Base-by-base conservation (phyloP, 1,140 invertebrate species). In the Heterodera carotae region DNA sequence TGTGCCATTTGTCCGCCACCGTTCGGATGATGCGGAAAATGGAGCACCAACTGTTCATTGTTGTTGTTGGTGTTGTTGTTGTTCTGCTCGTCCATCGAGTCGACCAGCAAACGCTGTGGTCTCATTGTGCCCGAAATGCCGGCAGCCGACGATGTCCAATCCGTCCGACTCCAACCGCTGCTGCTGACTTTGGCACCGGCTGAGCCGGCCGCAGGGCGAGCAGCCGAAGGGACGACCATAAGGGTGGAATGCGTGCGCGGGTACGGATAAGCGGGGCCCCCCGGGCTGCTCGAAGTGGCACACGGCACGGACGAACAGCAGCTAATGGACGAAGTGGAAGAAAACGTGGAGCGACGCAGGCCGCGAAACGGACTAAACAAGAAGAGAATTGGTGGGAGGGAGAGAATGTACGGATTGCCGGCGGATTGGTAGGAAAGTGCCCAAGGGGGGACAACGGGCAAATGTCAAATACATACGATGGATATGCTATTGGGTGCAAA, bases 301-400 rank as follows among this genome's bases (percentile, higher is more conserved):
- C 48, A 56, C 4, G 53, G 48, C 31, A 76, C 34, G 27, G 48
- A 60, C 27, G 33, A 70, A 60, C 76, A 79, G 76, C 76, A 79
- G 67, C 59, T 79, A 79, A 79, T 79, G 33, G 81, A 77, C 1
- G 83, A 82, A 8, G 68, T 62, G 25, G 80, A 56, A 2, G 79
- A 39, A 27, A 75, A 82, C 7, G 69, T 69, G 18, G 71, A 70
- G 18, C 83, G 69, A 29, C 82, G 80, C n/a, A 83, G 68, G 59
- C 82, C 83, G 31, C 82, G 83, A 69, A 83, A 83, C 33, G 82
- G 82, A 73, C 82, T 83, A n/a, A 85, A 85, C 79, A 62, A 53
- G n/a, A 39, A 2, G 25, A 59, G 33, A 72, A 72, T 72, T 0
- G n/a, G 60, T n/a, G 60, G 60, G 29, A 62, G n/a, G 60, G 60